Conservation (phyloP, 2,113 vertebrate species). For the Clupea harengus region DNA sequence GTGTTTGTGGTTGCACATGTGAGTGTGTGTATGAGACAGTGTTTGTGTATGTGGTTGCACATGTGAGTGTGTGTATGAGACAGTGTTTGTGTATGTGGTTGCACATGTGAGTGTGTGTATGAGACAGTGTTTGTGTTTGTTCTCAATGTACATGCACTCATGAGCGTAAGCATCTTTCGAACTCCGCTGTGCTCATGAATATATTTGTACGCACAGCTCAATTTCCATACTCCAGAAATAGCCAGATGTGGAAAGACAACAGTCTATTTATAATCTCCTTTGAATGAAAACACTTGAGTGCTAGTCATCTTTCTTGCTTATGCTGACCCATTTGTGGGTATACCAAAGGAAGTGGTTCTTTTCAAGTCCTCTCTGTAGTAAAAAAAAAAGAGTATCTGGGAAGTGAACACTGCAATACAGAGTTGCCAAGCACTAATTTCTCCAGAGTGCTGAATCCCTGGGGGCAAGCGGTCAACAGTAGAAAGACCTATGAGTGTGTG, state of each 20-base stretch:
- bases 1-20: background rate
- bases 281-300: background rate
- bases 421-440: background rate
- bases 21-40: background rate
- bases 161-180: background rate
- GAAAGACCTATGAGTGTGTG: background rate
- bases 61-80: background rate
- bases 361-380: background rate
- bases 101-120: background rate
- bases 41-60: too few relatives aligned
- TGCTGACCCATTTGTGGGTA: background rate
- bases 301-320: background rate
- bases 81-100: too few relatives aligned
- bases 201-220: background rate
- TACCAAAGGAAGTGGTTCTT: background rate
- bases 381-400: background rate
- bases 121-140: background rate
- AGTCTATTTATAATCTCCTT: conserved; percentile 9
- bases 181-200: background rate
- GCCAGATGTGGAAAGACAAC: background rate
- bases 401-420: background rate
- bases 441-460: background rate
- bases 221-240: conserved; percentile 1
- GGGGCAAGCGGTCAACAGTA: background rate
- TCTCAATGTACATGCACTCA: background rate